Base-by-base conservation (phyloP, 1,140 invertebrate species). In the Bacillus rossius region DNA sequence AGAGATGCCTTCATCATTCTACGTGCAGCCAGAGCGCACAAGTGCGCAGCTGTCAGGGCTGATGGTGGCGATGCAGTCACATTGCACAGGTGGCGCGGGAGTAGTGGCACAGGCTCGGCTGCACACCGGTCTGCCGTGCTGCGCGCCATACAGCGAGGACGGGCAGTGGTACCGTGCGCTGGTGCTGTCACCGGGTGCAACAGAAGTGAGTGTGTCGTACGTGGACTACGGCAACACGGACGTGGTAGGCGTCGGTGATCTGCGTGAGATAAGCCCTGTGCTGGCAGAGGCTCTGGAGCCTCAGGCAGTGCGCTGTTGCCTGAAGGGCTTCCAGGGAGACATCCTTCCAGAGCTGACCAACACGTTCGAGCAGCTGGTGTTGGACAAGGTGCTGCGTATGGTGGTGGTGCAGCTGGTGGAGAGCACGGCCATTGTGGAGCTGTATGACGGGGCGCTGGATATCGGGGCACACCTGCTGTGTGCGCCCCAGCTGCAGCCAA, bases 161-260 rank as follows among this genome's bases (percentile, higher is more conserved):
- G 71, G 73, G 22, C 76, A 79, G 50, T 92, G 88, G 86, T 92
- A 89, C 63, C 60, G 75, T 64, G 75, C 71, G 23, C 47, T 74
- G 82, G 84, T 92, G 83, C 65, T 75, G 85, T 42, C 69, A 20
- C 64, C 77, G 3, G 68, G 74, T 41, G 73, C 73, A 14, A 71
- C 73, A n/a, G 67, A 75, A 14, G 69, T 79, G 2, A 78, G 75
- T 56, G 83, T 92, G 0, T 73, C 80, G 8, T 92, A 86, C 70
- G 71, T 89, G 3, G 89, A 92, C 70, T 91, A 88, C 71, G 89
- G 89, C 8, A 90, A 91, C 69, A 77, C 78, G 23, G 86, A 90
- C 71, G 73, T 68, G 22, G 70, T 74, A 14, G 42, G 78, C 10
- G 65, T 76, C 0, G 71, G 74, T 16, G 69, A 80, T 22, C 69